Base-by-base conservation (phyloP, 2,797 vertebrate genomes). In the Moxostoma hubbsi region DNA sequence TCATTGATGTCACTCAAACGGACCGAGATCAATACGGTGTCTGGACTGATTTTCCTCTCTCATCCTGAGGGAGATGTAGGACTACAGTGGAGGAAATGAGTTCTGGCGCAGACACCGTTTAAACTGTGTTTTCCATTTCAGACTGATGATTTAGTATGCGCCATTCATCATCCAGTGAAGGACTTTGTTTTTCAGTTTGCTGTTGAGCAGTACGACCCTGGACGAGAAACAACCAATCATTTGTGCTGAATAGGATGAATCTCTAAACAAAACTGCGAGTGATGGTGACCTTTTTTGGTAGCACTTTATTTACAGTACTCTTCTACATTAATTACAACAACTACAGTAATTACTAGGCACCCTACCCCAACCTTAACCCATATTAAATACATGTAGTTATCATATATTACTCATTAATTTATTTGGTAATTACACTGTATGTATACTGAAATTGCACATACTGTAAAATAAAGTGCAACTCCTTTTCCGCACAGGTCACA, bases 41-140 rank as follows among this genome's bases (percentile, higher is more conserved):
- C 89, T 90, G 82, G 83, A 84, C 75, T n/a, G 74, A 83, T 89
- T 73, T 84, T 68, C 87, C 69, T 85, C 59, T 83, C 81, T 79
- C 83, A 75, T 82, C 65, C 78, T 63, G 73, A 73, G 69, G 13
- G 51, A 65, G 64, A 63, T 58, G 57, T 53, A 68, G 71, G 50
- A 76, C 82, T 47, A 7, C 18, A 49, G 84, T 62, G 43, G 84
- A 85, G 47, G 84, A 88, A 91, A 91, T 86, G 83, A 89, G 81
- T 88, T 86, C 86, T 72, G 46, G 87, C 45, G 1, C 58, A 5
- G 70, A 84, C 9, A 49, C 51, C 59, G 46, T 79, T 82, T 83
- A 75, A 77, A 73, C 18, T 49, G 47, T 67, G 81, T 84, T 92
- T 92, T 89, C 87, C 36, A 91, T 92, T 91, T 90, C 85, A 89